Percentiles rank a stretch among this genome's conserved stretches.
Evolutionary conservation across 2,797 vertebrate genomes (phyloP).

Genomic region (Sebastes variabilis): DNA sequence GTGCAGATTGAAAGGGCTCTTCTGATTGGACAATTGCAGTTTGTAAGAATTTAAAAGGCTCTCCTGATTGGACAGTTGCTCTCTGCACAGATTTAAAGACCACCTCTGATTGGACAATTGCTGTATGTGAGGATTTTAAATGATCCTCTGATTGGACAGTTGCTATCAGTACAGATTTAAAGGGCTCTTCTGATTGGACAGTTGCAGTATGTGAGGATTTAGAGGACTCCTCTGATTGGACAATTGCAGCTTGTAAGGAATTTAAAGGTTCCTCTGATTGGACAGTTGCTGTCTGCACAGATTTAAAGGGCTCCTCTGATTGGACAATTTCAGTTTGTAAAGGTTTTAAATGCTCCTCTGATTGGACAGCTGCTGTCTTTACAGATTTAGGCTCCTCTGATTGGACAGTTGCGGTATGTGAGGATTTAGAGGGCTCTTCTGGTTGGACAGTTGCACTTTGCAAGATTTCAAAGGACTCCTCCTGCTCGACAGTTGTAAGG

Average conservation of each 20-base stretch:
- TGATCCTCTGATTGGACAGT: conserved; percentile 5
- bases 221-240: neutral
- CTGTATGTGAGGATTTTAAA: neutral
- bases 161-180: neutral
- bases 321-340: neutral
- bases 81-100: neutral
- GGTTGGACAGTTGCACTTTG: conserved; percentile 6
- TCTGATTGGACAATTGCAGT: neutral
- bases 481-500: neutral
- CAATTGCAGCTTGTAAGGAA: neutral
- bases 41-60: neutral
- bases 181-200: neutral
- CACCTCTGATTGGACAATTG: conserved; percentile 21
- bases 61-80: neutral
- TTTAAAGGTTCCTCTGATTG: neutral
- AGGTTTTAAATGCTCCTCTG: neutral
- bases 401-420: neutral
- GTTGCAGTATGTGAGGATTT: neutral
- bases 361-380: neutral
- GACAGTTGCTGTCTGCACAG: neutral
- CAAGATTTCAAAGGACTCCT: neutral
- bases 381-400: neutral
- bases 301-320: neutral
- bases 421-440: neutral
- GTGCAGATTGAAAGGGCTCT: neutral